Percentiles rank a stretch among this genome's conserved stretches.
These are phyloP conservation scores for Chanos chanos DNA, from an alignment of 2,797 vertebrate genomes.

Conservation along the genomic window DNA sequence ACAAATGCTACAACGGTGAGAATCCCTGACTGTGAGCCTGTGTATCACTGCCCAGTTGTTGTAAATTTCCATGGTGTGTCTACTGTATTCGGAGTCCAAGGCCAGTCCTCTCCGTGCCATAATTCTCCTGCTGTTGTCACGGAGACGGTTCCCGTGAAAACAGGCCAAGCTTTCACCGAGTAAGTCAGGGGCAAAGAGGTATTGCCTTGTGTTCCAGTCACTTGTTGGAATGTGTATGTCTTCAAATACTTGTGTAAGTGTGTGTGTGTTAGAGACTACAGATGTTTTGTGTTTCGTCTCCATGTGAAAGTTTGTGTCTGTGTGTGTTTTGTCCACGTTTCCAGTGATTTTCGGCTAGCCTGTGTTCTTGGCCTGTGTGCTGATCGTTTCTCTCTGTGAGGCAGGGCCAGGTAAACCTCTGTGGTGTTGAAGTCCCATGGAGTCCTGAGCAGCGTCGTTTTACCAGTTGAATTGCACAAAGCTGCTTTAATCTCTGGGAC, in stretches of 20 bases:
- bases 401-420: background rate
- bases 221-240: constrained; percentile 38
- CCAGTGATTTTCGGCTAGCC: background rate
- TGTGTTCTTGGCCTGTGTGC: background rate
- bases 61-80: constrained; percentile 38
- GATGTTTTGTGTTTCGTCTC: background rate
- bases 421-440: background rate
- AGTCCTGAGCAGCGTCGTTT: constrained; percentile 1
- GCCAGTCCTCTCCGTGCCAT: constrained; percentile 27
- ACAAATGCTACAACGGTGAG: too few species aligned
- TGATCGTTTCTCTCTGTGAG: too few species aligned
- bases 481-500: constrained; percentile 31
- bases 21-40: too few species aligned
- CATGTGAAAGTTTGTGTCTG: background rate
- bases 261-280: constrained; percentile 33
- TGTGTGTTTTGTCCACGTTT: background rate
- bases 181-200: too few species aligned
- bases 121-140: constrained; percentile 41
- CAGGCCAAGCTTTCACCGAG: too few species aligned
- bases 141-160: too few species aligned
- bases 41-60: too few species aligned
- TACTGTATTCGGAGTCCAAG: constrained; percentile 44
- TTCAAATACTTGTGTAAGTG: constrained; percentile 7
- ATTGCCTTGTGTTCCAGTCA: too few species aligned
- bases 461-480: constrained; percentile 13